Conservation (phyloP, 2,888 invertebrate species). For the Torymus texanus region DNA sequence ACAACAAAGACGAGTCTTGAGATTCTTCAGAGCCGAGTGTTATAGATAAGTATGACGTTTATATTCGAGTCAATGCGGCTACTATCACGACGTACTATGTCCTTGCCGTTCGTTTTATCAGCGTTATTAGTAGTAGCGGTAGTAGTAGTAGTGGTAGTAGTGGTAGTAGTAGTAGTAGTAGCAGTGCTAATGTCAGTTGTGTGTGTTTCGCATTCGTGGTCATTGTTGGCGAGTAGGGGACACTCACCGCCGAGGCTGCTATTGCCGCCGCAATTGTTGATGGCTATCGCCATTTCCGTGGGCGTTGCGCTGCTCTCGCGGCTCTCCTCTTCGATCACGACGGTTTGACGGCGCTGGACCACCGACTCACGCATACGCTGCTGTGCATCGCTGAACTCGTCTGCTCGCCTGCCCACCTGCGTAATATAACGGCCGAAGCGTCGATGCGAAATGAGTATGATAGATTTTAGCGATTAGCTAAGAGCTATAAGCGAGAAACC, state of each 20-base stretch:
- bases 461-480: not conserved
- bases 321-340: constrained; percentile 64
- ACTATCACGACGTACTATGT: constrained; percentile 58
- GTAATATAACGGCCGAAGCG: not conserved
- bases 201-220: constrained; percentile 49
- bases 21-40: constrained; percentile 66
- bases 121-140: constrained; percentile 49
- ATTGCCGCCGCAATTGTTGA: constrained; percentile 63
- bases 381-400: constrained; percentile 88
- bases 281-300: constrained; percentile 61
- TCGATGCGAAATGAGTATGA: no score
- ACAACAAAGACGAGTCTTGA: constrained; percentile 38
- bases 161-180: constrained; percentile 37
- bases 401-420: constrained; percentile 84
- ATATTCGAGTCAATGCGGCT: constrained; percentile 61
- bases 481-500: not conserved
- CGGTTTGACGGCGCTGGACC: constrained; percentile 70
- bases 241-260: constrained; percentile 72
- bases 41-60: constrained; percentile 66
- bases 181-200: constrained; percentile 54
- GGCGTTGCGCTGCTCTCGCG: constrained; percentile 68
- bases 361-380: constrained; percentile 86
- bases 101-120: constrained; percentile 59
- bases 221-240: constrained; percentile 57
- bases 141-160: constrained; percentile 43